Evolutionary conservation across 2,113 vertebrate genomes (phyloP).

Genomic region (Pygoscelis adeliae): DNA sequence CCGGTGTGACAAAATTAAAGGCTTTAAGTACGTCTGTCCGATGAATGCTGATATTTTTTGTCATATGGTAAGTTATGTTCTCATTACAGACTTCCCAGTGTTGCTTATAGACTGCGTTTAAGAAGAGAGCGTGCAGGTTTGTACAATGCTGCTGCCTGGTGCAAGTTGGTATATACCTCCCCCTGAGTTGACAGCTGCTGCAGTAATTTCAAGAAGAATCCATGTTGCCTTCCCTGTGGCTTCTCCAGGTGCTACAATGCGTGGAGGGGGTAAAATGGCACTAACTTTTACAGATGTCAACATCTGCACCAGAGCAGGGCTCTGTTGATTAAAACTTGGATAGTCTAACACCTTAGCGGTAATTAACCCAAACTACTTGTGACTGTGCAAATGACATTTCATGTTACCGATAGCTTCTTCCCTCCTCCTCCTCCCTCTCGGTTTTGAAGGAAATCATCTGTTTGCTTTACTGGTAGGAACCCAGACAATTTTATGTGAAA

Average conservation of each 20-base stretch:
- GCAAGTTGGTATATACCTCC: conserved; percentile 53
- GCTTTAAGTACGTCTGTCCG: neutral
- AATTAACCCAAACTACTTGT: conserved; percentile 63
- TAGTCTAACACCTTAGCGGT: conserved; percentile 53
- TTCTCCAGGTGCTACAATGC: conserved; percentile 70
- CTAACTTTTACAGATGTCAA: conserved; percentile 74
- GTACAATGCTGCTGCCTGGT: conserved; percentile 51
- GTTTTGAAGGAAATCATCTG: neutral
- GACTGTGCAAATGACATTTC: neutral
- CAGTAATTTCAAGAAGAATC: conserved; percentile 61
- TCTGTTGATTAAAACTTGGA: conserved; percentile 65
- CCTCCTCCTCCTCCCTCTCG: neutral
- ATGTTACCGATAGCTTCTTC: neutral
- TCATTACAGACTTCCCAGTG: conserved; percentile 8
- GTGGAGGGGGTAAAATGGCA: conserved; percentile 59
- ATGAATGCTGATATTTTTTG: conserved; percentile 2
- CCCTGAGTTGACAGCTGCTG: conserved; percentile 72
- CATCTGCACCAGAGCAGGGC: conserved; percentile 37
- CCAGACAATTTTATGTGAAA: neutral
- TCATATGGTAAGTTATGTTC: neutral
- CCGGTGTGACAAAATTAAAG: neutral
- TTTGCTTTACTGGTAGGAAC: neutral
- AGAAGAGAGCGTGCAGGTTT: conserved; percentile 20
- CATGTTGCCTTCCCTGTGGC: conserved; percentile 64
- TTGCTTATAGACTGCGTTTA: neutral